Conservation (phyloP, 2,888 invertebrate species). For the Eustalomyia histrio region DNA sequence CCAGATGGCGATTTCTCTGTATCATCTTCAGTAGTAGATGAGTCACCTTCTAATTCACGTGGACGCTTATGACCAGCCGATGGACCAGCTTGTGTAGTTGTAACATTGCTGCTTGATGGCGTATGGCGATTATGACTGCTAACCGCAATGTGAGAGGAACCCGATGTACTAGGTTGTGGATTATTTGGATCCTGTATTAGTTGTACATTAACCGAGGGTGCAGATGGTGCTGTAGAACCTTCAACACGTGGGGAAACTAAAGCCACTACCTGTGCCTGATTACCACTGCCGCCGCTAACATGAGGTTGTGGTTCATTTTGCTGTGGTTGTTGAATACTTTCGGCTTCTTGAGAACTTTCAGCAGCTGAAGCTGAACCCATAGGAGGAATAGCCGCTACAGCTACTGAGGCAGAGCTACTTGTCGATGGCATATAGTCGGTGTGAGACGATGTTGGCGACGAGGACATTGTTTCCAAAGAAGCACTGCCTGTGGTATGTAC, state of each 20-base stretch:
- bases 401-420: slow-evolving; percentile 84
- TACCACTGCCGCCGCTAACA: slow-evolving; percentile 74
- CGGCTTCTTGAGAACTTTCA: slow-evolving; percentile 80
- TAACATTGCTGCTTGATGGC: slow-evolving; percentile 85
- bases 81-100: slow-evolving; percentile 83
- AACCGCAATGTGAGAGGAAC: slow-evolving; percentile 77
- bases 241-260: slow-evolving; percentile 86
- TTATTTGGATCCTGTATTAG: slow-evolving; percentile 75
- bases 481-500: slow-evolving; percentile 81
- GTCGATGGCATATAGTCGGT: slow-evolving; percentile 93
- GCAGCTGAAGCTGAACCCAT: slow-evolving; percentile 78
- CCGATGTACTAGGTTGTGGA: slow-evolving; percentile 79
- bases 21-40: slow-evolving; percentile 80
- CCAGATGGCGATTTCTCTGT: slow-evolving; percentile 75
- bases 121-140: slow-evolving; percentile 79
- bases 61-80: slow-evolving; percentile 81
- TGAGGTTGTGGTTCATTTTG: slow-evolving; percentile 76
- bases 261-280: slow-evolving; percentile 84
- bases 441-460: slow-evolving; percentile 87
- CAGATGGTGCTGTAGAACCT: slow-evolving; percentile 79
- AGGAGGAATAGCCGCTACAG: slow-evolving; percentile 86
- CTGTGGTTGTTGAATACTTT: slow-evolving; percentile 77
- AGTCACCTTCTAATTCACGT: slow-evolving; percentile 82
- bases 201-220: slow-evolving; percentile 71
- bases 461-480: slow-evolving; percentile 81